phyloP scores from a whole-genome alignment of 2,888 invertebrate species.

The Tiphia femorata region DNA sequence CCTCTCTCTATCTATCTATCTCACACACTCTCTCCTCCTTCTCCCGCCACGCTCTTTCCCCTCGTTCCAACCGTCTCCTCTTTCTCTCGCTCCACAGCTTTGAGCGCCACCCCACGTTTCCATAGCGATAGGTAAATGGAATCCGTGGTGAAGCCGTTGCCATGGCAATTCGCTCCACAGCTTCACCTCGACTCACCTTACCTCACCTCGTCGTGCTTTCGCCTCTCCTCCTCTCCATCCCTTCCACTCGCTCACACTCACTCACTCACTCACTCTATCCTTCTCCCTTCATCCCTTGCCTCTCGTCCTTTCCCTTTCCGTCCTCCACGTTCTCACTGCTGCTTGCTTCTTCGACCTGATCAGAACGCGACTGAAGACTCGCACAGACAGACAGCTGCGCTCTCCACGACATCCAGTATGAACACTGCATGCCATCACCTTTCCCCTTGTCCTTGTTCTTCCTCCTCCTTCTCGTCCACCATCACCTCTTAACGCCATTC shows the following conservation, averaged over 20 bases:
- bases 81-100: conserved; percentile 51
- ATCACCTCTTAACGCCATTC: conserved; percentile 5
- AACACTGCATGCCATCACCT: conserved; percentile 35
- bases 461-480: conserved; percentile 11
- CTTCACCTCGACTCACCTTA: conserved; percentile 54
- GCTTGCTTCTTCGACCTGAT: conserved; percentile 47
- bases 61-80: conserved; percentile 30
- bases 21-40: conserved; percentile 22
- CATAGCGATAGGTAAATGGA: conserved; percentile 69
- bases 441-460: conserved; percentile 12
- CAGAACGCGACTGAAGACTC: conserved; percentile 46
- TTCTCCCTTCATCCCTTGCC: conserved; percentile 17
- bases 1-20: conserved; percentile 17
- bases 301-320: too few species aligned
- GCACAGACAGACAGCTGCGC: conserved; percentile 37
- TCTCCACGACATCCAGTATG: conserved; percentile 33
- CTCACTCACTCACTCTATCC: conserved; percentile 27
- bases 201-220: conserved; percentile 49
- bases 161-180: conserved; percentile 64
- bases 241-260: conserved; percentile 15
- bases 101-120: conserved; percentile 66
- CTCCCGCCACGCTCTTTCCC: conserved; percentile 25
- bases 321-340: too few species aligned
- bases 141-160: conserved; percentile 68
- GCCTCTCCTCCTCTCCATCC: conserved; percentile 23